Evolutionary conservation across 2,797 vertebrate species (phyloP).

Genomic region (Sarcophilus harrisii): DNA sequence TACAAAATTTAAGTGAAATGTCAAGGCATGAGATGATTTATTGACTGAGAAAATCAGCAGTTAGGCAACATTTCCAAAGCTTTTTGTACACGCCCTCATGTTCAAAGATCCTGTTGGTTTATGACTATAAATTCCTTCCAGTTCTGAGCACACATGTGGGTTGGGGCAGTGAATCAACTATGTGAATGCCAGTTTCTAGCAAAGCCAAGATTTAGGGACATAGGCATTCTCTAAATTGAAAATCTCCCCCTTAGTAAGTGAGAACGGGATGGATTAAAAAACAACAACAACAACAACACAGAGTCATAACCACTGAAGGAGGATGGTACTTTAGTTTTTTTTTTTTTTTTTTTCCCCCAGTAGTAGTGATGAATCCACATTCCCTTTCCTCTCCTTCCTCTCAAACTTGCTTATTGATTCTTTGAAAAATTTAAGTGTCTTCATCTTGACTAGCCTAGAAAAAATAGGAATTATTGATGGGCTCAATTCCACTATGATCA

Average conservation of each 20-base stretch:
- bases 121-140: background rate
- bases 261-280: background rate
- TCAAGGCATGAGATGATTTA: background rate
- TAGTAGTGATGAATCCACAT: background rate
- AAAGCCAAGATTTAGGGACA: background rate
- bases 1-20: background rate
- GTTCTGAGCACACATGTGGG: background rate
- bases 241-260: background rate
- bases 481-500: background rate
- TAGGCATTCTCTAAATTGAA: background rate
- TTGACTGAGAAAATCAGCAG: background rate
- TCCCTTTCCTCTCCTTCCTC: background rate
- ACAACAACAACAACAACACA: background rate
- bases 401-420: background rate
- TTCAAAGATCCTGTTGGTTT: background rate
- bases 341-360: background rate
- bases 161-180: background rate
- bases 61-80: background rate
- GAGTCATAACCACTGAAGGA: background rate
- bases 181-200: background rate
- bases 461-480: background rate
- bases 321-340: background rate
- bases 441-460: background rate
- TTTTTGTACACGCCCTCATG: background rate
- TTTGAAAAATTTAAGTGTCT: background rate